Percentiles rank a stretch among this genome's conserved stretches.
Conservation (phyloP, 2,797 vertebrate genomes). For the Rhabdophis nuchalis region DNA sequence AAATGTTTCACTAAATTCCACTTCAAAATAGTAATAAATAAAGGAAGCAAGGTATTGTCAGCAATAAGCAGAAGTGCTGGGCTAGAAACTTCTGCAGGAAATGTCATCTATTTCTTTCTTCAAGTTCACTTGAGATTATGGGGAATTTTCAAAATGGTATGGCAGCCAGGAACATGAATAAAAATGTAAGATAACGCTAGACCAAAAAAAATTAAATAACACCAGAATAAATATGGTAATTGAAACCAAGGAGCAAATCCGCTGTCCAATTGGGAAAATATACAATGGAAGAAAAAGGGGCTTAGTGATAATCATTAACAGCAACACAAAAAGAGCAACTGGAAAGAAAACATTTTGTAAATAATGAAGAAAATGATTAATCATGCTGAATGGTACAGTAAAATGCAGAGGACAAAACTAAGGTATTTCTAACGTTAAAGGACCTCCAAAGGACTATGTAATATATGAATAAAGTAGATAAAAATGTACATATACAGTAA, state of each 20-base stretch:
- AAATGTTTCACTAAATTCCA: not conserved
- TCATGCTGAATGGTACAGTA: not conserved
- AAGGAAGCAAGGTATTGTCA: not conserved
- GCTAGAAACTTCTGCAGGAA: not conserved
- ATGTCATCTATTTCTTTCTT: not conserved
- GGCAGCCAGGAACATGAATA: not conserved
- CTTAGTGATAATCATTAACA: not conserved
- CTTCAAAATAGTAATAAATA: not conserved
- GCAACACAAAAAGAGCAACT: not conserved
- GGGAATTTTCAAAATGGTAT: not conserved
- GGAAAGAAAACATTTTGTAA: not conserved
- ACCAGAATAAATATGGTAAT: not conserved
- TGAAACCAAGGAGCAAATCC: not conserved
- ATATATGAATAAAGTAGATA: not conserved
- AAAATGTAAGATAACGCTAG: not conserved
- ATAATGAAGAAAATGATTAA: not conserved
- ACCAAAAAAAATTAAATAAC: not conserved
- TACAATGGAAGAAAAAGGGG: not conserved
- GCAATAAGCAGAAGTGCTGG: not conserved
- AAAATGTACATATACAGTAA: not conserved
- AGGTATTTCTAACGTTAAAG: conserved; percentile 4
- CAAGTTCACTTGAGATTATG: not conserved
- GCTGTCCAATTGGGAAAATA: not conserved
- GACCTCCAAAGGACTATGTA: not conserved
- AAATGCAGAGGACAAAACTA: not conserved